Conservation (phyloP, 1,140 invertebrate genomes). For the Pygmarrhopalites habei region DNA sequence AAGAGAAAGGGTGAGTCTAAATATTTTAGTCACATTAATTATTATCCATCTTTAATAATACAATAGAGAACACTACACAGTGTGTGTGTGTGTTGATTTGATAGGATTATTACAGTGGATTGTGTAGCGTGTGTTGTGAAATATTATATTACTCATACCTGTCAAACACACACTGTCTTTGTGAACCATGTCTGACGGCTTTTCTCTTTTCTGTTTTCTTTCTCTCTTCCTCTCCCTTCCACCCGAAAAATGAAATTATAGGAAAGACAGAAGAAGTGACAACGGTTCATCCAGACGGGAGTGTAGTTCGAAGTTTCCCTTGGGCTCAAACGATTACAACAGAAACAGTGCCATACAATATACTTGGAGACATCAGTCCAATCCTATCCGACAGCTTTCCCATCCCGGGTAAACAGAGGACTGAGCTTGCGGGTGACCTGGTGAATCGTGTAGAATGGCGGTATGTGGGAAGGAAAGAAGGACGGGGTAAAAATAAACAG, state of each 20-base stretch:
- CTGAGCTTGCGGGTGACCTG: slow-evolving; percentile 77
- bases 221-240: too few species aligned
- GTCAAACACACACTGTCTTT: too few species aligned
- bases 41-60: too few species aligned
- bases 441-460: slow-evolving; percentile 92
- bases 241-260: too few species aligned
- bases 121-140: too few species aligned
- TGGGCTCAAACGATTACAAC: slow-evolving; percentile 77
- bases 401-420: slow-evolving; percentile 79
- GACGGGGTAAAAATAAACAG: slow-evolving; percentile 45
- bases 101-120: too few species aligned
- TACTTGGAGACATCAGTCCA: slow-evolving; percentile 72
- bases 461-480: slow-evolving; percentile 69
- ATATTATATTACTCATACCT: too few species aligned
- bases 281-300: slow-evolving; percentile 70
- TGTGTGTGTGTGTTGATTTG: too few species aligned
- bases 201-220: too few species aligned
- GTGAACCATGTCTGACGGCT: too few species aligned
- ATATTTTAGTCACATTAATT: too few species aligned
- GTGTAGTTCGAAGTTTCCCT: slow-evolving; percentile 66
- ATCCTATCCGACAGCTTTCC: slow-evolving; percentile 80
- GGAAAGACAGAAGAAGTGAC: slow-evolving; percentile 71
- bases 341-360: slow-evolving; percentile 74
- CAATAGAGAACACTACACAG: too few species aligned
- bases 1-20: slow-evolving; percentile 56